Evolutionary conservation across 2,113 vertebrate genomes (phyloP).

Genomic region (Ramphastos sulfuratus): DNA sequence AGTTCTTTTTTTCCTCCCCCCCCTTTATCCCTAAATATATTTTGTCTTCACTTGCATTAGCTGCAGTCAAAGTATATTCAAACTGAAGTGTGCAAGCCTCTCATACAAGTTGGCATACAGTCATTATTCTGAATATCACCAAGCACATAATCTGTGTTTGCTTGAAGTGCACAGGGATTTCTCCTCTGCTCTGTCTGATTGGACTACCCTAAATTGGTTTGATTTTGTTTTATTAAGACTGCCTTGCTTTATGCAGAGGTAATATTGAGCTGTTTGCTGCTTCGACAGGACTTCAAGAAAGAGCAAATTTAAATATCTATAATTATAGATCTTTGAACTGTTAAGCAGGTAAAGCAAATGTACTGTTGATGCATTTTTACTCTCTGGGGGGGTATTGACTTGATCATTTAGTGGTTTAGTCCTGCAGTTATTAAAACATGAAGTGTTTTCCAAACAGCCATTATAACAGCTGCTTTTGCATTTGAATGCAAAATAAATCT

Average conservation of each 20-base stretch:
- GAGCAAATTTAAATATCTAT: background rate
- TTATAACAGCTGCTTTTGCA: background rate
- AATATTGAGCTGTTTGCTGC: background rate
- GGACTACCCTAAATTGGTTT: background rate
- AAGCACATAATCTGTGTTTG: background rate
- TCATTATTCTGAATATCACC: conserved; percentile 12
- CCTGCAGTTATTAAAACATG: conserved; percentile 24
- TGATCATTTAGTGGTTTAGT: conserved; percentile 2
- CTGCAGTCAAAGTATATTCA: background rate
- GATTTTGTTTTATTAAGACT: background rate
- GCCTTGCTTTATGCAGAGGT: background rate
- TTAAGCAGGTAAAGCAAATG: background rate
- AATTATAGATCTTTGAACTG: background rate
- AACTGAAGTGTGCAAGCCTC: background rate
- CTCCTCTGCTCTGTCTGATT: background rate
- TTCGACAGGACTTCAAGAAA: background rate
- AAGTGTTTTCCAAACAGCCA: background rate
- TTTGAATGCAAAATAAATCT: background rate
- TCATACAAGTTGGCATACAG: background rate
- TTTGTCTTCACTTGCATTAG: background rate
- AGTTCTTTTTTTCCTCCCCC: background rate
- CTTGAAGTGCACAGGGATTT: background rate
- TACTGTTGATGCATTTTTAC: background rate
- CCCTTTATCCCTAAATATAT: background rate
- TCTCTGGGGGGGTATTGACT: background rate